These are phyloP conservation scores for Glaucopsyche alexis DNA, from an alignment of 2,888 invertebrate species.

Conservation along the genomic window DNA sequence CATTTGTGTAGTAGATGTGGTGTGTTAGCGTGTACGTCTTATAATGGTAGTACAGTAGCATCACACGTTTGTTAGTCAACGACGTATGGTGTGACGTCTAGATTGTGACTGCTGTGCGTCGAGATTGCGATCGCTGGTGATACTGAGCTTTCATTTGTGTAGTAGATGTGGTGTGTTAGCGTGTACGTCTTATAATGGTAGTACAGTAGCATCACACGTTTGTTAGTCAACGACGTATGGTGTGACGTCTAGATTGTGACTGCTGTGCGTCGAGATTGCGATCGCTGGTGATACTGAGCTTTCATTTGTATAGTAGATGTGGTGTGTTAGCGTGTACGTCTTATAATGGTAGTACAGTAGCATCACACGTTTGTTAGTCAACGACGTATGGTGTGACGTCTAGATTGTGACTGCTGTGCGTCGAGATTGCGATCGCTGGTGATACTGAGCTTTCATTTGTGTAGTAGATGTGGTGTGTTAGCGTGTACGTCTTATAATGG, in stretches of 20 bases:
- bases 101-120: no score
- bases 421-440: constrained; percentile 6
- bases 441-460: constrained; percentile 17
- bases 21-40: background rate
- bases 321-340: background rate
- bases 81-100: no score
- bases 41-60: no score
- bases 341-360: background rate
- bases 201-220: no score
- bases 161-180: background rate
- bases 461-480: no score
- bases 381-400: no score
- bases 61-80: no score
- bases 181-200: background rate
- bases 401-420: no score
- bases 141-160: constrained; percentile 14
- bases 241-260: no score
- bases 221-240: no score
- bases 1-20: background rate
- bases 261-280: constrained; percentile 2
- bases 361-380: no score
- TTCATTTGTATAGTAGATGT: background rate
- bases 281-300: constrained; percentile 12
- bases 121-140: constrained; percentile 6
- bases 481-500: background rate